Base-by-base conservation (phyloP, 2,797 vertebrate genomes). In the Zenarchopterus dispar region DNA sequence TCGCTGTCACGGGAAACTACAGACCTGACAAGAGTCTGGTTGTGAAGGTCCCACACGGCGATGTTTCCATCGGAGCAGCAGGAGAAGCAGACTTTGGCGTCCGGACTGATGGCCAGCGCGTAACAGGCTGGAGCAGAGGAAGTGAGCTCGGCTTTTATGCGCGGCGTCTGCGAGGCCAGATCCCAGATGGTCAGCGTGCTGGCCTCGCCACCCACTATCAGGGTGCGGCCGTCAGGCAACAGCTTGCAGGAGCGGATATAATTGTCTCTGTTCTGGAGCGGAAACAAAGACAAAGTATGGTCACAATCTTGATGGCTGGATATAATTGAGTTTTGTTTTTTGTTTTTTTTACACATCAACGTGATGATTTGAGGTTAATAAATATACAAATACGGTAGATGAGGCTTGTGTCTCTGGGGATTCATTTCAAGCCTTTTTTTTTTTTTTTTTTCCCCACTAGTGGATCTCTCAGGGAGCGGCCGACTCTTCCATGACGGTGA, bases 161-260 rank as follows among this genome's bases (percentile, higher is more conserved):
- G 95, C 0, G 97, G 97, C 0, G 97, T 98, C 85, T 96, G 96
- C 0, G 96, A 95, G 1, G 97, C 96, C 92, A 98, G 90, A 93
- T 98, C 97, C 97, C 97, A 98, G 93, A 98, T 98, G 93, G 97
- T 95, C 73, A 98, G 90, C 0, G 97, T 98, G 92, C 96, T 97
- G 84, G 97, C 96, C 91, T 98, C 97, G 0, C 97, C 97, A 0
- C 97, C 97, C 79, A 98, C 96, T 3, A 98, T 98, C 44, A 98
- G 94, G 28, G 95, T 98, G 89, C 96, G 96, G 43, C 96, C 97
- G 0, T 98, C 97, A 0, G 96, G 96, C 62, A 98, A 92, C 82
- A 98, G 95, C 83, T 98, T 98, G 92, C 97, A 98, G n/a, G 97
- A 98, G 70, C 97, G 96, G 91, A 98, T 98, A 86, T 98, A 98